These are phyloP conservation scores for Cyprinodon variegatus DNA, from an alignment of 2,113 vertebrate species.

Conservation along the genomic window DNA sequence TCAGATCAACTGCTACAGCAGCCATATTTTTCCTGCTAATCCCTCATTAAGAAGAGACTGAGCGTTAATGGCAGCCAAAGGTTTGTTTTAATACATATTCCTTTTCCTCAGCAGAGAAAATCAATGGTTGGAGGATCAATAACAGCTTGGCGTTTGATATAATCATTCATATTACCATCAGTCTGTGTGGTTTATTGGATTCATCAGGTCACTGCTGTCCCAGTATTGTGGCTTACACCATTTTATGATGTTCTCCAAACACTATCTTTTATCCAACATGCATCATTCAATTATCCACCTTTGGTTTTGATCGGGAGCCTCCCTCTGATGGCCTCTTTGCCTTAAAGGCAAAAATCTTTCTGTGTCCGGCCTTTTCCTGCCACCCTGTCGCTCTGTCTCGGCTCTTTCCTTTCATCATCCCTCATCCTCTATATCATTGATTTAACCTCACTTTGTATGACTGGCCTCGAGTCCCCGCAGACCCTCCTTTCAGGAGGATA, in stretches of 20 bases:
- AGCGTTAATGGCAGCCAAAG: not conserved
- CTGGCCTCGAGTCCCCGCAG: conserved; percentile 37
- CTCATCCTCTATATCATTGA: conserved; percentile 57
- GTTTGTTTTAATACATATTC: not conserved
- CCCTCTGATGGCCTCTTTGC: conserved; percentile 28
- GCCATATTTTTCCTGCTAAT: not conserved
- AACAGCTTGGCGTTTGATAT: not conserved
- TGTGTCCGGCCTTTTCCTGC: conserved; percentile 36
- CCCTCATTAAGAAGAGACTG: not conserved
- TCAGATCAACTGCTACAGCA: not conserved
- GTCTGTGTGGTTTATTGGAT: not conserved
- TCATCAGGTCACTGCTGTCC: not conserved
- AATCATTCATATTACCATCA: not conserved
- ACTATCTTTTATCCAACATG: conserved; percentile 41
- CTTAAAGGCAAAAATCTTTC: conserved; percentile 42
- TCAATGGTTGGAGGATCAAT: conserved; percentile 3
- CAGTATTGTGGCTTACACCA: conserved; percentile 5
- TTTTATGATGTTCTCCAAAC: conserved; percentile 9
- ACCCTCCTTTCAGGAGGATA: conserved; percentile 4
- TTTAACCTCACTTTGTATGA: conserved; percentile 53
- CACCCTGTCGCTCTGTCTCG: conserved; percentile 37
- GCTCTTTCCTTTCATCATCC: conserved; percentile 42
- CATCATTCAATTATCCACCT: conserved; percentile 48
- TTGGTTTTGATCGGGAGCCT: conserved; percentile 53
- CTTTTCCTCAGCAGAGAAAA: not conserved